Conservation (phyloP, 1,140 invertebrate species). For the Oscheius sp. region DNA sequence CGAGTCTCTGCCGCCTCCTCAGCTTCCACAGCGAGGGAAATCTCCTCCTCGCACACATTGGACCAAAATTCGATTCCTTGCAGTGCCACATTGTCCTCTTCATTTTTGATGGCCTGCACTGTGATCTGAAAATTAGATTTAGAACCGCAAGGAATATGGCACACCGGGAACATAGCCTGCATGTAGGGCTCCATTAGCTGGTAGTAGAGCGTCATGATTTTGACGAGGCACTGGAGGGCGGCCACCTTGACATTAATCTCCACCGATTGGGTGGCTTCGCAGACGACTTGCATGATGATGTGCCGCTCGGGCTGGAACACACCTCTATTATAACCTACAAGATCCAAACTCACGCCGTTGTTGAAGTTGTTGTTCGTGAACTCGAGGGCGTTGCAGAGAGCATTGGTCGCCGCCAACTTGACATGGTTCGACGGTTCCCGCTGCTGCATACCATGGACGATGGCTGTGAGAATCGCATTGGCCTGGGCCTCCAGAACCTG, state of each 20-base stretch:
- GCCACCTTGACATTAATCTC: slow-evolving; percentile 87
- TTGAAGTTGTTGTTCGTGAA: slow-evolving; percentile 98
- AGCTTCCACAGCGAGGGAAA: slow-evolving; percentile 89
- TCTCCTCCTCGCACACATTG: slow-evolving; percentile 98
- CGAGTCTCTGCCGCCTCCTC: slow-evolving; percentile 78
- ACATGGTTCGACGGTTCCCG: slow-evolving; percentile 69
- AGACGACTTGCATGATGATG: slow-evolving; percentile 98
- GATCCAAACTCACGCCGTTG: slow-evolving; percentile 72
- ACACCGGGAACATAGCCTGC: slow-evolving; percentile 85
- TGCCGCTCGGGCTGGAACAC: slow-evolving; percentile 84
- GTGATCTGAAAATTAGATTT: slow-evolving; percentile 72
- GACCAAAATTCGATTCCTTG: slow-evolving; percentile 99
- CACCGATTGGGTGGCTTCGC: slow-evolving; percentile 72
- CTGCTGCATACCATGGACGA: slow-evolving; percentile 93
- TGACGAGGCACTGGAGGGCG: slow-evolving; percentile 94
- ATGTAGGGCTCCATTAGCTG: slow-evolving; percentile 99
- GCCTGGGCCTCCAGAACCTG: slow-evolving; percentile 87
- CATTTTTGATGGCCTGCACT: slow-evolving; percentile 94
- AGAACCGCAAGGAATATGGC: slow-evolving; percentile 43
- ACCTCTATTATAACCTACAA: slow-evolving; percentile 27
- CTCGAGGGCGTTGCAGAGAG: slow-evolving; percentile 94
- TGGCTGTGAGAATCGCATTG: slow-evolving; percentile 94
- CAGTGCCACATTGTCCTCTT: slow-evolving; percentile 88
- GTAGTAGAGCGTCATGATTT: slow-evolving; percentile 97
- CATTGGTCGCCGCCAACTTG: slow-evolving; percentile 85